Percentiles rank a stretch among this genome's conserved stretches.
Conservation (phyloP, 2,888 invertebrate genomes). For the Hydraecia micacea region DNA sequence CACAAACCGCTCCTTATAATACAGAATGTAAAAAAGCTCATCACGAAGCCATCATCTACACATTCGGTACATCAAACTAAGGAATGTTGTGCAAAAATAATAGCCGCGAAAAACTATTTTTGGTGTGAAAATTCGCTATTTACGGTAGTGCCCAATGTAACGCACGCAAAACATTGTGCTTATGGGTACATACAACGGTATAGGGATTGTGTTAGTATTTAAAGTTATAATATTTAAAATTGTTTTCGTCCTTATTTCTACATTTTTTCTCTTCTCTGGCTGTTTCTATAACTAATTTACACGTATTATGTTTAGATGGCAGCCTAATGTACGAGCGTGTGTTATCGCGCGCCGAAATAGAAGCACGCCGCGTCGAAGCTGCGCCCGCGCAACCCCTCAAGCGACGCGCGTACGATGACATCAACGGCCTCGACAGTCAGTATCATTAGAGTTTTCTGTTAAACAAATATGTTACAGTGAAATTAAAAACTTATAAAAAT, state of each 20-base stretch:
- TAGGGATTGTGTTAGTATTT: too few relatives aligned
- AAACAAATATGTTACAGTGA: constrained; percentile 2
- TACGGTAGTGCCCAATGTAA: too few relatives aligned
- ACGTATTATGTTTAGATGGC: constrained; percentile 90
- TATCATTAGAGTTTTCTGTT: constrained; percentile 66
- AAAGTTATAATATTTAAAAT: background rate
- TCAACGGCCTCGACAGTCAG: constrained; percentile 97
- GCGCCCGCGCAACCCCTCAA: constrained; percentile 90
- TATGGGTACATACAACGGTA: too few relatives aligned
- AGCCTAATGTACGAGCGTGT: constrained; percentile 96
- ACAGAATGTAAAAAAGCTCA: background rate
- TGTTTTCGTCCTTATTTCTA: background rate
- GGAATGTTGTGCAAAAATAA: background rate
- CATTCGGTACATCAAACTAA: background rate
- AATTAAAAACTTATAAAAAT: constrained; percentile 4
- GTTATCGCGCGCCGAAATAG: constrained; percentile 93
- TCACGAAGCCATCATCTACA: background rate
- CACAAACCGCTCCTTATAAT: too few relatives aligned
- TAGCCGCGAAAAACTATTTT: background rate
- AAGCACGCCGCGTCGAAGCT: constrained; percentile 89
- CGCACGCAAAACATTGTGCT: too few relatives aligned
- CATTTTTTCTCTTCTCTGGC: background rate
- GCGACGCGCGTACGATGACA: constrained; percentile 96
- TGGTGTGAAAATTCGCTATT: background rate
- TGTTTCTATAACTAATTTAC: constrained; percentile 14